Percentiles rank a stretch among this genome's conserved stretches.
Evolutionary conservation across 1,140 invertebrate genomes (phyloP).

Genomic region (Amyelois transitella): DNA sequence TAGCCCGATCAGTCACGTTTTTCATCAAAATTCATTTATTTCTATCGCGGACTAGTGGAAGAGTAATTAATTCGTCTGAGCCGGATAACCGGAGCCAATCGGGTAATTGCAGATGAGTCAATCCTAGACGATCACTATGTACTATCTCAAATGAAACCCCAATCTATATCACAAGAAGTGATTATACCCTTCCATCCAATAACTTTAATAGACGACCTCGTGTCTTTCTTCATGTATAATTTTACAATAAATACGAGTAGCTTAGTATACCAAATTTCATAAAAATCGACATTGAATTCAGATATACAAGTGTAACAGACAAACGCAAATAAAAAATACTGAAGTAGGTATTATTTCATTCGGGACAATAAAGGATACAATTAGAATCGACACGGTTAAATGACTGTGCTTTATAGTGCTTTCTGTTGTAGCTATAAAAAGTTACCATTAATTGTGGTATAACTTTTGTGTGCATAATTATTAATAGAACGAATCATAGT

Average conservation of each 20-base stretch:
- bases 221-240: no score
- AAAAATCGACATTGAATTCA: no score
- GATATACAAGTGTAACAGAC: no score
- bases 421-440: no score
- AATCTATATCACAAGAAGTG: neutral
- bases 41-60: conserved; percentile 24
- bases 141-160: neutral
- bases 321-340: no score
- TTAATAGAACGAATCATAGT: neutral
- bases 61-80: conserved; percentile 46
- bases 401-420: no score
- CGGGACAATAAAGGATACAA: no score
- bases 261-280: no score
- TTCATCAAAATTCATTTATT: conserved; percentile 19
- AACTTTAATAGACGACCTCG: no score
- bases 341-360: no score
- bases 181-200: neutral
- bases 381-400: no score
- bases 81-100: conserved; percentile 33
- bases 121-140: conserved; percentile 4
- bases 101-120: conserved; percentile 40
- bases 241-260: no score
- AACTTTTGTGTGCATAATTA: conserved; percentile 3
- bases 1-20: conserved; percentile 13
- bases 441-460: neutral